phyloP scores from a whole-genome alignment of 1,140 invertebrate genomes.

The Psilanteris sp. region DNA sequence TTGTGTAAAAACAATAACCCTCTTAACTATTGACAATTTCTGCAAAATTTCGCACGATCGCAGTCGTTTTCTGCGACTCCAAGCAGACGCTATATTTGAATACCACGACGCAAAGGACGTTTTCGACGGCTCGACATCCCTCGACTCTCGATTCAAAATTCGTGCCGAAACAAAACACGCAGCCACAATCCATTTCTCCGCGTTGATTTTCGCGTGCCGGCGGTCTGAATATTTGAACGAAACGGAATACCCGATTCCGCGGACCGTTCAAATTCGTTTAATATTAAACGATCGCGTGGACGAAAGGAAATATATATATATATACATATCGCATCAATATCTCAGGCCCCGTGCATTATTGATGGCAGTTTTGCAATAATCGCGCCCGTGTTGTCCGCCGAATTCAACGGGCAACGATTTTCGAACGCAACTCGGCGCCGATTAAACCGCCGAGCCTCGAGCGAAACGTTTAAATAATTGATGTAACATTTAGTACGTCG shows the following conservation, averaged over 20 bases:
- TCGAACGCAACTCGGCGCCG: conserved; percentile 23
- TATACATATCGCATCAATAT: too few relatives aligned
- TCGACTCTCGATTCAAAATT: too few relatives aligned
- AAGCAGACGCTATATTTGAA: too few relatives aligned
- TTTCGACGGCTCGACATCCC: too few relatives aligned
- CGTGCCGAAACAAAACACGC: too few relatives aligned
- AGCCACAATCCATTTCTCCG: too few relatives aligned
- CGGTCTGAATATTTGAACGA: conserved; percentile 10
- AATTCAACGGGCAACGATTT: conserved; percentile 36
- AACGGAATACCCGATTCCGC: conserved; percentile 1
- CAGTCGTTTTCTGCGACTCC: too few relatives aligned
- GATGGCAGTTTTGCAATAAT: conserved; percentile 33
- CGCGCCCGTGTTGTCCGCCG: conserved; percentile 40
- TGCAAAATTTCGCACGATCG: too few relatives aligned
- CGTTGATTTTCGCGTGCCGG: too few relatives aligned
- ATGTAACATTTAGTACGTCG: conserved; percentile 38
- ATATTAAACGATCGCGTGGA: conserved; percentile 4
- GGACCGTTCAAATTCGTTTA: conserved; percentile 16
- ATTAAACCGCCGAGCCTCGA: conserved; percentile 15
- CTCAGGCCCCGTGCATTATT: conserved; percentile 1
- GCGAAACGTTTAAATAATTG: conserved; percentile 48
- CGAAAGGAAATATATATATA: conserved; percentile 16
- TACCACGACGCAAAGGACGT: too few relatives aligned
- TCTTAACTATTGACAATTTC: too few relatives aligned
- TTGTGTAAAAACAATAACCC: too few relatives aligned